These are phyloP conservation scores for Acropora yongei DNA, from an alignment of 64 coral and sea anemone genomes.

Conservation along the genomic window DNA sequence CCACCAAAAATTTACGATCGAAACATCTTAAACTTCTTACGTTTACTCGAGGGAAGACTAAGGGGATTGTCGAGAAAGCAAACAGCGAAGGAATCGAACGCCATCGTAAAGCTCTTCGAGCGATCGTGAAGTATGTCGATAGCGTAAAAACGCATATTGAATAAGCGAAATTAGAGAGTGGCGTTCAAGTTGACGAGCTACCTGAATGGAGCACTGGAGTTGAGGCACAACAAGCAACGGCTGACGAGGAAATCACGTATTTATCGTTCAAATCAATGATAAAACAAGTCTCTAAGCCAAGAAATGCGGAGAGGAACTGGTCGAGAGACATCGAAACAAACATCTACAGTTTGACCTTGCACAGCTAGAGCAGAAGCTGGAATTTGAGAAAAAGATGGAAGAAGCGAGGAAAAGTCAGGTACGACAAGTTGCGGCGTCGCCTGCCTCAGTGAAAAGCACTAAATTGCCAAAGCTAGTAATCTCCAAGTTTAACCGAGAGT, in stretches of 20 bases:
- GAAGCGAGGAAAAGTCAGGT: neutral
- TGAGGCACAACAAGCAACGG: neutral
- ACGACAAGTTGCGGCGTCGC: too few species aligned
- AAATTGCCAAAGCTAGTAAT: too few species aligned
- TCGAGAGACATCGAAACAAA: constrained; percentile 30
- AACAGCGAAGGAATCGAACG: constrained; percentile 19
- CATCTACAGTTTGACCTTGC: constrained; percentile 36
- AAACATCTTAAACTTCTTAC: too few species aligned
- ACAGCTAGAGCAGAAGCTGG: constrained; percentile 12
- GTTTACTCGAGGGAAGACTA: too few species aligned
- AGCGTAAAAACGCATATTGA: neutral
- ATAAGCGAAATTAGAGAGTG: constrained; percentile 19
- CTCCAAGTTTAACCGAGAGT: too few species aligned
- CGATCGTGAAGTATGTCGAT: constrained; percentile 32
- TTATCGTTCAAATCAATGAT: too few species aligned
- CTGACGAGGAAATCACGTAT: too few species aligned
- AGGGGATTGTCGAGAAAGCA: neutral
- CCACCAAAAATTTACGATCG: too few species aligned
- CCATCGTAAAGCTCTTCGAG: constrained; percentile 15
- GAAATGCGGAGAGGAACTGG: constrained; percentile 40
- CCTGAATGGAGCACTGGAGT: constrained; percentile 35
- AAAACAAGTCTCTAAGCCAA: neutral
- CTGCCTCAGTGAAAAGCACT: too few species aligned
- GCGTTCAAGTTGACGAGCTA: constrained; percentile 16
- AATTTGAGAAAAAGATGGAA: too few species aligned